A percentile compares a stretch with the other conserved stretches of the same genome.
phyloP scores from a whole-genome alignment of 2,888 invertebrate species.

The Sabatieria punctata region DNA sequence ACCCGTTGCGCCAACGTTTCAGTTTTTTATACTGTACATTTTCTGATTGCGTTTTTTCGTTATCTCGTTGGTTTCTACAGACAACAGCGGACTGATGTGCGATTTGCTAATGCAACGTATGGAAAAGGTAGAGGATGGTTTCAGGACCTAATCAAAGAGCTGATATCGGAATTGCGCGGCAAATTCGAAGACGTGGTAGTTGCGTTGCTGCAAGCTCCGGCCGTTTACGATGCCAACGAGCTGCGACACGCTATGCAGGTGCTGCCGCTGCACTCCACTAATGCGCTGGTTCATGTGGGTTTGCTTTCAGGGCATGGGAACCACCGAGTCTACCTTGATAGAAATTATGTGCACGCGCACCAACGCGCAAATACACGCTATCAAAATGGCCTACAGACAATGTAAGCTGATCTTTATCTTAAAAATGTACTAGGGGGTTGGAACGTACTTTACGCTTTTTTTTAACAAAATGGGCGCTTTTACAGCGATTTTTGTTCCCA shows the following conservation, averaged over 20 bases:
- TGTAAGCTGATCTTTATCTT: constrained; percentile 21
- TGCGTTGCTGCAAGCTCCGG: constrained; percentile 28
- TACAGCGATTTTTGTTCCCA: too few relatives aligned
- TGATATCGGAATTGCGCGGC: constrained; percentile 25
- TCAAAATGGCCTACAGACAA: constrained; percentile 32
- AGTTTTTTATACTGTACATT: too few relatives aligned
- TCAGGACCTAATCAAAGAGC: constrained; percentile 17
- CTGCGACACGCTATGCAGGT: constrained; percentile 34
- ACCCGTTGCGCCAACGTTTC: too few relatives aligned
- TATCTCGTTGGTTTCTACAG: too few relatives aligned
- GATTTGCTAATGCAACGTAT: constrained; percentile 11
- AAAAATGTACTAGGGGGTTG: background rate
- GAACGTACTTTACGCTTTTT: background rate
- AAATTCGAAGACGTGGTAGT: constrained; percentile 25
- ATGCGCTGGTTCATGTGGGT: too few relatives aligned
- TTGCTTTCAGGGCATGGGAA: constrained; percentile 55
- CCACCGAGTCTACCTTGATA: constrained; percentile 62
- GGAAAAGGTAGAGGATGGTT: constrained; percentile 6
- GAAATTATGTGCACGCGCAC: constrained; percentile 73
- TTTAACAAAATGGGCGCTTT: too few relatives aligned
- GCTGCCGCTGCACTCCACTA: too few relatives aligned
- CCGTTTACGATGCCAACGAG: constrained; percentile 36
- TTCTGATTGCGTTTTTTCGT: too few relatives aligned
- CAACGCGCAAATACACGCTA: constrained; percentile 44
- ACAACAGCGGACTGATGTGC: too few relatives aligned